Percentiles rank a stretch among this genome's conserved stretches.
Conservation (phyloP, 2,797 vertebrate genomes). For the Rhabdophis nuchalis region DNA sequence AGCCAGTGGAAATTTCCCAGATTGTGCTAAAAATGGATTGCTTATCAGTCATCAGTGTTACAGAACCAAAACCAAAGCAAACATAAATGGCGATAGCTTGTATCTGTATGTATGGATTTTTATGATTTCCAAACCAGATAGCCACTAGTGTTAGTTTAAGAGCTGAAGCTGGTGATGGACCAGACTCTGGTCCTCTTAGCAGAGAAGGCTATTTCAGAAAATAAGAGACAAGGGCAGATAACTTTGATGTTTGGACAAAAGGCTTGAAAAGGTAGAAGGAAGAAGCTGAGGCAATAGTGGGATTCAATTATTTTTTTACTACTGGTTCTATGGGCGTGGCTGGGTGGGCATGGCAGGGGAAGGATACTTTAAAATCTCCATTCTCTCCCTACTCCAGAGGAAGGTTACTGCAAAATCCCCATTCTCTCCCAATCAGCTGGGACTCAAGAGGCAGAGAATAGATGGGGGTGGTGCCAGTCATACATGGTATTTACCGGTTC, state of each 20-base stretch:
- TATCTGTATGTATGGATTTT: not conserved
- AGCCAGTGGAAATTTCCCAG: slow-evolving; percentile 6
- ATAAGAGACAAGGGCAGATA: not conserved
- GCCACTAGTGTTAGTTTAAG: not conserved
- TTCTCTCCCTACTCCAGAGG: too few relatives aligned
- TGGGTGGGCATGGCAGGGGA: too few relatives aligned
- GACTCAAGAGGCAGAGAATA: too few relatives aligned
- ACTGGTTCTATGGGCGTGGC: too few relatives aligned
- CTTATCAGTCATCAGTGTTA: accelerated
- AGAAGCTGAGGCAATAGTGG: not conserved
- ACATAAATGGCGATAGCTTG: not conserved
- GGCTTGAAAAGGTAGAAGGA: not conserved
- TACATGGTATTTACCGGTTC: too few relatives aligned
- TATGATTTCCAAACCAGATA: not conserved
- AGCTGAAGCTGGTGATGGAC: not conserved
- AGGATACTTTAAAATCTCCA: too few relatives aligned
- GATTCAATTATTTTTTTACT: too few relatives aligned
- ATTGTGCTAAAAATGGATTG: not conserved
- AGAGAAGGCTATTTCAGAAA: not conserved
- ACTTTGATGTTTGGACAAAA: not conserved
- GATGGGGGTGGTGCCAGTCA: too few relatives aligned
- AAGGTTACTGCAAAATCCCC: too few relatives aligned
- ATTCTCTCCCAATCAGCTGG: too few relatives aligned
- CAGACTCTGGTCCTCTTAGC: not conserved
- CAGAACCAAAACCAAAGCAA: not conserved